Conservation (phyloP, 2,113 vertebrate species). For the Apus apus region DNA sequence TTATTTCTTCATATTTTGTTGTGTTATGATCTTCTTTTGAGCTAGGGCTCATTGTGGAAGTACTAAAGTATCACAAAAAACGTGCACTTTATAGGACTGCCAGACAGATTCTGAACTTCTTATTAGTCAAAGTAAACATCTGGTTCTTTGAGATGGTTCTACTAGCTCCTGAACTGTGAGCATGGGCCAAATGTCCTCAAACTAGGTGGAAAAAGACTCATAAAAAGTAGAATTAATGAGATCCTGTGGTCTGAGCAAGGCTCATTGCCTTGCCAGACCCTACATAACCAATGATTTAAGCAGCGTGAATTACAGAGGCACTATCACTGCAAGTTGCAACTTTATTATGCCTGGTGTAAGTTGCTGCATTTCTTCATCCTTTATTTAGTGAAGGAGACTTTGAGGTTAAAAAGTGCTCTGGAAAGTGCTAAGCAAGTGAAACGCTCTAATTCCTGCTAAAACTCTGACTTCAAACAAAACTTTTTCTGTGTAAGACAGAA, state of each 20-base stretch:
- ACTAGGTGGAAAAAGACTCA: not conserved
- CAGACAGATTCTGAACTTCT: not conserved
- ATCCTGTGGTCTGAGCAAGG: not conserved
- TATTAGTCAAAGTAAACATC: not conserved
- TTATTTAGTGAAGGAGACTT: not conserved
- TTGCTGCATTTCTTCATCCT: not conserved
- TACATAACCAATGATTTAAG: not conserved
- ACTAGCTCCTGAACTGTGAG: not conserved
- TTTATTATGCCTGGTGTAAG: not conserved
- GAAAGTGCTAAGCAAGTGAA: not conserved
- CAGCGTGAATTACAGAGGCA: not conserved
- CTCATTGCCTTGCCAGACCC: not conserved
- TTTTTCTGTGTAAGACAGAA: not conserved
- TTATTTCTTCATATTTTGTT: not conserved
- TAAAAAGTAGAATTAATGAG: slow-evolving; percentile 3
- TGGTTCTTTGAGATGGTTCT: not conserved
- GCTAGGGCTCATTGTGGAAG: not conserved
- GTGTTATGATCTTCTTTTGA: not conserved
- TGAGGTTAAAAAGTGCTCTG: not conserved
- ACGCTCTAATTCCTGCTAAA: not conserved
- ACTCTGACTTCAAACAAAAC: not conserved
- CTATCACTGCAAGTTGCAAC: not conserved
- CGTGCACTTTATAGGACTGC: not conserved
- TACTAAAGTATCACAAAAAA: not conserved
- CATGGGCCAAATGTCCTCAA: not conserved